These are phyloP conservation scores for Ligdia adustata DNA, from an alignment of 2,888 invertebrate species.

Conservation along the genomic window DNA sequence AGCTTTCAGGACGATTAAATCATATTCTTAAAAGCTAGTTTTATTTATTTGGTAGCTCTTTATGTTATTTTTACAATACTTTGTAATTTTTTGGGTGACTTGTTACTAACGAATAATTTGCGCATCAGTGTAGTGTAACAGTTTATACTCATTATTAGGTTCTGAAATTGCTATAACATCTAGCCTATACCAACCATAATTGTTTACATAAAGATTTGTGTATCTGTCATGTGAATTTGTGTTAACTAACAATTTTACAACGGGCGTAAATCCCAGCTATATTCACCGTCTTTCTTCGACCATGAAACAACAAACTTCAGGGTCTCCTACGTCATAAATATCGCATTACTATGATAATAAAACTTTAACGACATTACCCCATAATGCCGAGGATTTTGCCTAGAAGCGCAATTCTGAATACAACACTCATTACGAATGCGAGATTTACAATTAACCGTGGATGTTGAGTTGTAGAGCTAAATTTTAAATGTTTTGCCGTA, in stretches of 20 bases:
- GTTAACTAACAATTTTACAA: constrained; percentile 61
- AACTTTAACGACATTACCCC: constrained; percentile 66
- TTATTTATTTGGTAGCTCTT: no score
- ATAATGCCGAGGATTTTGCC: constrained; percentile 48
- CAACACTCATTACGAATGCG: constrained; percentile 25
- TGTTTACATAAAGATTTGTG: constrained; percentile 43
- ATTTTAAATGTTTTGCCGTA: not conserved
- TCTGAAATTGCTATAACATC: no score
- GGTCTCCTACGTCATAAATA: constrained; percentile 70
- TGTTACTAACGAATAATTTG: no score
- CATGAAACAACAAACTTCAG: constrained; percentile 73
- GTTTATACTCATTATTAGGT: no score
- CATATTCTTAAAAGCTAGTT: no score
- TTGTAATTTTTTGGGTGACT: no score
- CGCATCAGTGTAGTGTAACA: no score
- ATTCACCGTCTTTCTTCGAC: constrained; percentile 65
- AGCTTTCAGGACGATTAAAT: no score
- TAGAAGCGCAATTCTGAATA: constrained; percentile 37
- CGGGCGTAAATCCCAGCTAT: constrained; percentile 66
- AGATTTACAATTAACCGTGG: constrained; percentile 6
- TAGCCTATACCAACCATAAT: no score
- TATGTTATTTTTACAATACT: no score
- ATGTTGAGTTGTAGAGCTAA: not conserved
- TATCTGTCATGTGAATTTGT: constrained; percentile 54
- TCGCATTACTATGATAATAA: constrained; percentile 72